Evolutionary conservation across 2,888 invertebrate genomes (phyloP).

Genomic region (Drosophila austrosaltans): DNA sequence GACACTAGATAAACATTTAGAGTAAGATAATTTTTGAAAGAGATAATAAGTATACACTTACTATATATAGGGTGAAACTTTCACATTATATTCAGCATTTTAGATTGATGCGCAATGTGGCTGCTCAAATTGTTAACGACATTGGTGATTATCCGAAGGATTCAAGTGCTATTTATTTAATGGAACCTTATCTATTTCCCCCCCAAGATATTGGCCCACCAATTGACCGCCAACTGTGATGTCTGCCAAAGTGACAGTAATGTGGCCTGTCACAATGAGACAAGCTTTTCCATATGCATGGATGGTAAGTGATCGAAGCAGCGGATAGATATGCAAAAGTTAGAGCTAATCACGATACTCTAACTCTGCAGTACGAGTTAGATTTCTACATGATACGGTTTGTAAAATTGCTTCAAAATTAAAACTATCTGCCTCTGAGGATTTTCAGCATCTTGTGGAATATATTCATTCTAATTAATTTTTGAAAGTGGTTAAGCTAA

Average conservation of each 20-base stretch:
- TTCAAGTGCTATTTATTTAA: not conserved
- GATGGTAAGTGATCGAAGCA: not conserved
- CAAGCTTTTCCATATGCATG: conserved; percentile 53
- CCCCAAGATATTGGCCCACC: conserved; percentile 44
- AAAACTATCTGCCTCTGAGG: too few species aligned
- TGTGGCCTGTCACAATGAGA: conserved; percentile 58
- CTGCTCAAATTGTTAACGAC: conserved; percentile 27
- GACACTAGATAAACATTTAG: not conserved
- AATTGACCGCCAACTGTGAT: conserved; percentile 48
- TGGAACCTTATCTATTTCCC: not conserved
- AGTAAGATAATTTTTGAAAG: too few species aligned
- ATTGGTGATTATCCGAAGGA: conserved; percentile 51
- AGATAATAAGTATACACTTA: conserved; percentile 1
- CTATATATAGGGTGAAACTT: conserved; percentile 30
- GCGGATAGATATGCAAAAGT: too few species aligned
- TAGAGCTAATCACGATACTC: too few species aligned
- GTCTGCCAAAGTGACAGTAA: conserved; percentile 44
- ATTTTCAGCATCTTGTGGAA: too few species aligned
- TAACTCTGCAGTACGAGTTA: too few species aligned
- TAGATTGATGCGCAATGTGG: conserved; percentile 57
- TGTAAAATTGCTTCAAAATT: too few species aligned
- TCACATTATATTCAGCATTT: conserved; percentile 45
- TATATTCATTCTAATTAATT: too few species aligned
- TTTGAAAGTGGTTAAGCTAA: too few species aligned
- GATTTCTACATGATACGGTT: too few species aligned